phyloP scores from a whole-genome alignment of 2,888 invertebrate species.

The Teinopalpus imperialis region DNA sequence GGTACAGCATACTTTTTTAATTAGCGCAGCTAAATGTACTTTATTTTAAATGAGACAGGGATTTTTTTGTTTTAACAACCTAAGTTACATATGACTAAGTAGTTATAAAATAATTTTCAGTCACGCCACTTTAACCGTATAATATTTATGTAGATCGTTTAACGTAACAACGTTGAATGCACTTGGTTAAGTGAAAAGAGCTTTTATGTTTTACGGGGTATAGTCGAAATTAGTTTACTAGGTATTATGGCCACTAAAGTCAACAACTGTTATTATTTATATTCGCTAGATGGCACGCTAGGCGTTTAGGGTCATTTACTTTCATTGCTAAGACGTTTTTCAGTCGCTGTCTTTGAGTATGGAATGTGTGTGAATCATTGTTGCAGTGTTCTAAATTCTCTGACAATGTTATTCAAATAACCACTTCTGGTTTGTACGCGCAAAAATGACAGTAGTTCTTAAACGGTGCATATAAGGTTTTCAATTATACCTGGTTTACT shows the following conservation, averaged over 20 bases:
- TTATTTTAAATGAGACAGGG: conserved; percentile 46
- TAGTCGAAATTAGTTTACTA: conserved; percentile 42
- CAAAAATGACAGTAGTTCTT: no score
- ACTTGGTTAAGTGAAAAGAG: conserved; percentile 2
- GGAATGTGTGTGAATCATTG: conserved; percentile 37
- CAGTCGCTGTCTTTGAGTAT: conserved; percentile 41
- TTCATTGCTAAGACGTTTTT: conserved; percentile 53
- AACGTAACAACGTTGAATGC: conserved; percentile 23
- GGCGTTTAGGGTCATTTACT: conserved; percentile 70
- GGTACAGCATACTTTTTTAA: conserved; percentile 56
- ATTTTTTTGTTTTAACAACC: conserved; percentile 45
- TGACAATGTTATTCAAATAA: conserved; percentile 18
- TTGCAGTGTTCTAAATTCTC: conserved; percentile 24
- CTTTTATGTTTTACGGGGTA: conserved; percentile 22
- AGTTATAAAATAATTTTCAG: conserved; percentile 55
- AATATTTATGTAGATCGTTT: conserved; percentile 45
- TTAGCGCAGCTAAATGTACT: conserved; percentile 54
- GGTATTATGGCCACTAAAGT: conserved; percentile 46
- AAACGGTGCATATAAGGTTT: no score
- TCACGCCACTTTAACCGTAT: conserved; percentile 63
- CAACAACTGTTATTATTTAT: conserved; percentile 68
- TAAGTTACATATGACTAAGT: conserved; percentile 51
- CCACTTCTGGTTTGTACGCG: conserved; percentile 18
- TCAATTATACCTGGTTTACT: no score
- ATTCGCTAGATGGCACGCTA: conserved; percentile 59